Conservation (phyloP, 2,888 invertebrate species). For the Carabus problematicus region DNA sequence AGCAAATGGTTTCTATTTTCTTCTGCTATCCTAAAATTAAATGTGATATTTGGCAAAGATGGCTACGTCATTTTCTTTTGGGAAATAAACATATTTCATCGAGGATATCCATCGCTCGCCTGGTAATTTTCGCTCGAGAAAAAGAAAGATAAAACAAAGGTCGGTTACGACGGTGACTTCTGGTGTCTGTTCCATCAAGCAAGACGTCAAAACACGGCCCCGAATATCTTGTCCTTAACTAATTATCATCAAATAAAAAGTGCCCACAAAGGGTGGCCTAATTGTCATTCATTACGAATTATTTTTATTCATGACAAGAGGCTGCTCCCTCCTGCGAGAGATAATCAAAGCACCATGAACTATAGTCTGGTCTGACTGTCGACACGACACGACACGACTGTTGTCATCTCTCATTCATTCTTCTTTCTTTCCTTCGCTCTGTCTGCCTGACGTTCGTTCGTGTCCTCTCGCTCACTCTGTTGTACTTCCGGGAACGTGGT, state of each 20-base stretch:
- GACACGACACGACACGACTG: neutral
- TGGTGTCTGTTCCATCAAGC: neutral
- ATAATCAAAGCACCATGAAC: constrained; percentile 9
- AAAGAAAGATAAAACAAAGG: no score
- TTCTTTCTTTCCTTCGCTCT: neutral
- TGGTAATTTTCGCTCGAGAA: no score
- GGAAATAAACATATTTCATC: no score
- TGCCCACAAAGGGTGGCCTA: constrained; percentile 3
- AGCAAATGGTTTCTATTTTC: no score
- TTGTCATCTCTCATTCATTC: constrained; percentile 7
- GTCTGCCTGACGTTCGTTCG: no score
- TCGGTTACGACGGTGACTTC: no score
- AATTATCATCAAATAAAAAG: constrained; percentile 16
- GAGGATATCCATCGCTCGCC: no score
- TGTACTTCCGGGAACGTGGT: neutral
- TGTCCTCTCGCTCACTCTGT: no score
- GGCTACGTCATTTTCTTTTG: no score
- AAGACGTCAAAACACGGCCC: constrained; percentile 1
- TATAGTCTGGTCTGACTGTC: neutral
- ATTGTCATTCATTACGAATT: constrained; percentile 16
- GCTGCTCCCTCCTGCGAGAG: neutral
- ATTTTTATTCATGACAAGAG: constrained; percentile 13
- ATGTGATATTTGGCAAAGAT: no score
- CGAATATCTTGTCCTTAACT: constrained; percentile 5
- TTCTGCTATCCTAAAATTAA: no score